Evolutionary conservation across 2,797 vertebrate genomes (phyloP).

Genomic region (Zenarchopterus dispar): DNA sequence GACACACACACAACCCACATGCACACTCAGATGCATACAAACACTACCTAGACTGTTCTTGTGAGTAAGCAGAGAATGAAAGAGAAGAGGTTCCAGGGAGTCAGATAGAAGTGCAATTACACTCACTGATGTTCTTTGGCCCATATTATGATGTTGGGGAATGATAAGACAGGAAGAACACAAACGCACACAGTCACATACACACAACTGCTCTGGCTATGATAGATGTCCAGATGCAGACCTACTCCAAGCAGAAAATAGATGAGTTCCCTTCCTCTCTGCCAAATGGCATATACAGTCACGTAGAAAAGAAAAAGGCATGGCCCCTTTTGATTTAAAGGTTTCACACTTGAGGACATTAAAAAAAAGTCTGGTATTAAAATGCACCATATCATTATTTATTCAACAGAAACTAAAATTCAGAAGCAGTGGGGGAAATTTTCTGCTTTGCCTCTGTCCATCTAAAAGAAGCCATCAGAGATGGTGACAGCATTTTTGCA

Average conservation of each 20-base stretch:
- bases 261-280: constrained; percentile 50
- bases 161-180: constrained; percentile 56
- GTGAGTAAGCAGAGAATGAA: constrained; percentile 51
- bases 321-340: no score
- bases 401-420: no score
- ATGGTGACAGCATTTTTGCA: no score
- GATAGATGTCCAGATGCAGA: constrained; percentile 70
- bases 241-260: constrained; percentile 62
- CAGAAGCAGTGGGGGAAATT: no score
- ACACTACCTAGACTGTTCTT: constrained; percentile 3
- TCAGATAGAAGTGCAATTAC: constrained; percentile 73
- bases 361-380: no score
- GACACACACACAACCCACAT: not conserved
- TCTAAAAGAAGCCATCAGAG: no score
- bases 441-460: no score
- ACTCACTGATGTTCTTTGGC: constrained; percentile 74
- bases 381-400: no score
- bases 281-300: constrained; percentile 45
- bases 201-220: constrained; percentile 38
- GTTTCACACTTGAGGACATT: not conserved
- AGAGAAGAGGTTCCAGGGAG: constrained; percentile 48
- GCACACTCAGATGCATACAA: not conserved
- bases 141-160: constrained; percentile 71
- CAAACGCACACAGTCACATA: constrained; percentile 23
- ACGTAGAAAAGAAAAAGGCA: no score